phyloP scores from a whole-genome alignment of 2,888 invertebrate species.

The Leptarthrus brevirostris region DNA sequence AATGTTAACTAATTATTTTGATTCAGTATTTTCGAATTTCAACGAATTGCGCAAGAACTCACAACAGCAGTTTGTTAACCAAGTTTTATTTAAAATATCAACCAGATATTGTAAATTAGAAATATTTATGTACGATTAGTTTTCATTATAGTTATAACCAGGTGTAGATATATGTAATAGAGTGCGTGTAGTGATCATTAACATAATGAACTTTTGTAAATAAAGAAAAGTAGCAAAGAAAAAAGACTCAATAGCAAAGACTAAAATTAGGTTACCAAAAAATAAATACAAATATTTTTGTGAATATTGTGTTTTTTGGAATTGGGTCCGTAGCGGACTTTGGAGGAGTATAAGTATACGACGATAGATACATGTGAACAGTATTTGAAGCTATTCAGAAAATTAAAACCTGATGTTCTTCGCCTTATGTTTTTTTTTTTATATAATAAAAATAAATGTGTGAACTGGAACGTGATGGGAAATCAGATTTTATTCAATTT shows the following conservation, averaged over 20 bases:
- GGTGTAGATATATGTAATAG: slow-evolving; percentile 17
- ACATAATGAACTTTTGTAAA: slow-evolving; percentile 32
- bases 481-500: no score
- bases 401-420: no score
- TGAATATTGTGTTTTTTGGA: slow-evolving; percentile 6
- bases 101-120: slow-evolving; percentile 32
- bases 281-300: slow-evolving; percentile 52
- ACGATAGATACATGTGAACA: no score
- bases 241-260: slow-evolving; percentile 52
- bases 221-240: slow-evolving; percentile 11
- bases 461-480: no score
- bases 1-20: no score
- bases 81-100: slow-evolving; percentile 16
- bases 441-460: no score
- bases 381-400: no score
- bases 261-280: slow-evolving; percentile 53
- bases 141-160: slow-evolving; percentile 6
- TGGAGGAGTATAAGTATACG: no score
- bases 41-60: neutral
- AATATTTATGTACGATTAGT: slow-evolving; percentile 10
- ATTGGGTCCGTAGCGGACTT: no score
- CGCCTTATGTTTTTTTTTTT: no score
- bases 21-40: no score
- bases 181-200: neutral
- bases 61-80: slow-evolving; percentile 10